Percentiles rank a stretch among this genome's conserved stretches.
Evolutionary conservation across 2,797 vertebrate genomes (phyloP).

Genomic region (Vultur gryphus): DNA sequence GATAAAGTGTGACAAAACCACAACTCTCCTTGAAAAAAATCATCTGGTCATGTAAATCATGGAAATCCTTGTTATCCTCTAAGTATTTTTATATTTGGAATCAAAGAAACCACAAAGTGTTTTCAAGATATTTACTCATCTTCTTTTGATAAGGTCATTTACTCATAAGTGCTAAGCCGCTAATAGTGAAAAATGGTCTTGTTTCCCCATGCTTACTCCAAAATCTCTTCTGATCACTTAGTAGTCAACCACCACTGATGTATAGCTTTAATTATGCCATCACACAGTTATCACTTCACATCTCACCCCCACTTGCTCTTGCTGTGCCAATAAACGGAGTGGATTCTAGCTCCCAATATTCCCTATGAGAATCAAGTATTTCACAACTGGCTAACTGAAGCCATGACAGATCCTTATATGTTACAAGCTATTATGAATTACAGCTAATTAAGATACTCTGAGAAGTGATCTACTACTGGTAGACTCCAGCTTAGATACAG

Average conservation of each 20-base stretch:
- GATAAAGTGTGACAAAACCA: not conserved
- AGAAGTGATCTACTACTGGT: not conserved
- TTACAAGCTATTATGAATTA: not conserved
- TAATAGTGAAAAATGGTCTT: not conserved
- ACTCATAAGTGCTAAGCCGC: not conserved
- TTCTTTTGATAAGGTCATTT: not conserved
- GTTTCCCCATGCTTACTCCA: not conserved
- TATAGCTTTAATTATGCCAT: not conserved
- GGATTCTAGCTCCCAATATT: not conserved
- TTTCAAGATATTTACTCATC: not conserved
- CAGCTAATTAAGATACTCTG: not conserved
- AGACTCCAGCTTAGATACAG: not conserved
- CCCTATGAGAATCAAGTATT: not conserved
- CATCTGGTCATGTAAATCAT: not conserved
- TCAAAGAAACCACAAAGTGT: not conserved
- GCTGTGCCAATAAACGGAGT: not conserved
- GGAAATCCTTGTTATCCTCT: not conserved
- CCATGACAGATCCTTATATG: not conserved
- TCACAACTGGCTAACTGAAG: not conserved
- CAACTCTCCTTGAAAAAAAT: not conserved
- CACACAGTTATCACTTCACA: not conserved
- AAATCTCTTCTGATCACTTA: not conserved
- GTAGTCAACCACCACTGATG: not conserved
- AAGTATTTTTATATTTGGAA: not conserved
- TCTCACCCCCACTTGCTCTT: not conserved